phyloP scores from a whole-genome alignment of 2,797 vertebrate species.

The Knipowitschia caucasica region DNA sequence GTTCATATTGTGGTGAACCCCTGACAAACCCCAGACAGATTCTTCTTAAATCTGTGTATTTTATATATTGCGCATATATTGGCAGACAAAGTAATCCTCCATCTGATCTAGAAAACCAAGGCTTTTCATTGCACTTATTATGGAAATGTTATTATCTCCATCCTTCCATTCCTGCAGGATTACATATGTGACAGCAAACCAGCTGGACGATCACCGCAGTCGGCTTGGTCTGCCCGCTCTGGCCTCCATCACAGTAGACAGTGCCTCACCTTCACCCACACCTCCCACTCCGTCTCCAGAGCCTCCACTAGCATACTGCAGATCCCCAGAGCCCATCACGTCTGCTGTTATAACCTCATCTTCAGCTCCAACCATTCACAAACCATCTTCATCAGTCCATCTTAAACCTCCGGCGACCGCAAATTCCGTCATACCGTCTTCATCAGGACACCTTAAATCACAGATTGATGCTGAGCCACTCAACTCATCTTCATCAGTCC shows the following conservation, averaged over 20 bases:
- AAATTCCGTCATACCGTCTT: conserved; percentile 23
- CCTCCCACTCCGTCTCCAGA: conserved; percentile 45
- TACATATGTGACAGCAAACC: conserved; percentile 82
- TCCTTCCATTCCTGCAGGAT: conserved; percentile 70
- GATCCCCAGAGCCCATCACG: conserved; percentile 23
- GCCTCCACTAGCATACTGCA: conserved; percentile 2
- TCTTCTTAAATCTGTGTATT: conserved; percentile 10
- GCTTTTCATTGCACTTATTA: conserved; percentile 16
- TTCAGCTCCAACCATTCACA: conserved; percentile 14
- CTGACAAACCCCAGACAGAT: conserved; percentile 1
- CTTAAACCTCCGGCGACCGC: conserved; percentile 19
- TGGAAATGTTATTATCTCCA: background rate
- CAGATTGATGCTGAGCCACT: background rate
- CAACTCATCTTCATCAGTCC: background rate
- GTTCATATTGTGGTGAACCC: background rate
- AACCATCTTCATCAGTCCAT: conserved; percentile 28
- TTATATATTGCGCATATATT: conserved; percentile 5
- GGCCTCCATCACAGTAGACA: conserved; percentile 57
- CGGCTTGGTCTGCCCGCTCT: conserved; percentile 72
- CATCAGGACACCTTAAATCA: background rate
- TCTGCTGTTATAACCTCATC: background rate
- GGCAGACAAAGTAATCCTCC: conserved; percentile 6
- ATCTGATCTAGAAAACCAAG: conserved; percentile 11
- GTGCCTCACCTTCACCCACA: conserved; percentile 45
- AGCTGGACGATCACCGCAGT: conserved; percentile 81